phyloP scores from a whole-genome alignment of 2,113 vertebrate genomes.

The Turdus rufiventris region DNA sequence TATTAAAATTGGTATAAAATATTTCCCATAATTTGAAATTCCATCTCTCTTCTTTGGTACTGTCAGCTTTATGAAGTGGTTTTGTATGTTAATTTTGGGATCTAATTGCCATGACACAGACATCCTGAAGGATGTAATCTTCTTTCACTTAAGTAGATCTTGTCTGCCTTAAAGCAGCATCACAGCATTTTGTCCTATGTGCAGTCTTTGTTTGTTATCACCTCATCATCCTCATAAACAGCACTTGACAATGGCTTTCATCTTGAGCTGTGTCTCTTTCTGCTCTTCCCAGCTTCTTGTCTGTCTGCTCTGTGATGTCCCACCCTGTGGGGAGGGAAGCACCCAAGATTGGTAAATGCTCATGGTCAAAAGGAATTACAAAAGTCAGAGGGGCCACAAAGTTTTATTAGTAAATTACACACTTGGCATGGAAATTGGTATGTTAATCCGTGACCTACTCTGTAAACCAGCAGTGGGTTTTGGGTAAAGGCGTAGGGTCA shows the following conservation, averaged over 20 bases:
- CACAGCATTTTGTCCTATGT: not conserved
- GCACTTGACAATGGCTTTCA: not conserved
- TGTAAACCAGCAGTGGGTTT: not conserved
- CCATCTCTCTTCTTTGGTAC: not conserved
- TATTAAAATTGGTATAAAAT: not conserved
- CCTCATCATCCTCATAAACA: not conserved
- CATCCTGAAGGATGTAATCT: not conserved
- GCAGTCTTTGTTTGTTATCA: not conserved
- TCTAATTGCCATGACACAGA: not conserved
- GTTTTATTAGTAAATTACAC: not conserved
- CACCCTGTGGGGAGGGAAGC: not conserved
- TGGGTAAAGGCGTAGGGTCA: not conserved
- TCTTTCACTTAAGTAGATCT: not conserved
- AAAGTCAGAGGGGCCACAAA: not conserved
- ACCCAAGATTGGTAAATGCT: not conserved
- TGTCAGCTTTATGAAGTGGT: not conserved
- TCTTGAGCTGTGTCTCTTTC: not conserved
- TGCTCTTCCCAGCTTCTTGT: not conserved
- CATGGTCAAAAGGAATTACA: fast-evolving
- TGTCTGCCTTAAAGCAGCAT: not conserved
- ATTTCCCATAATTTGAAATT: not conserved
- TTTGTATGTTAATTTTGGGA: not conserved
- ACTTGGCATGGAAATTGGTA: not conserved
- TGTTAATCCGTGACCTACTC: not conserved
- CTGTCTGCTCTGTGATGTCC: not conserved